Percentiles rank a stretch among this genome's conserved stretches.
These are phyloP conservation scores for Phylloscopus collybita DNA, from an alignment of 2,797 vertebrate species.

Conservation along the genomic window DNA sequence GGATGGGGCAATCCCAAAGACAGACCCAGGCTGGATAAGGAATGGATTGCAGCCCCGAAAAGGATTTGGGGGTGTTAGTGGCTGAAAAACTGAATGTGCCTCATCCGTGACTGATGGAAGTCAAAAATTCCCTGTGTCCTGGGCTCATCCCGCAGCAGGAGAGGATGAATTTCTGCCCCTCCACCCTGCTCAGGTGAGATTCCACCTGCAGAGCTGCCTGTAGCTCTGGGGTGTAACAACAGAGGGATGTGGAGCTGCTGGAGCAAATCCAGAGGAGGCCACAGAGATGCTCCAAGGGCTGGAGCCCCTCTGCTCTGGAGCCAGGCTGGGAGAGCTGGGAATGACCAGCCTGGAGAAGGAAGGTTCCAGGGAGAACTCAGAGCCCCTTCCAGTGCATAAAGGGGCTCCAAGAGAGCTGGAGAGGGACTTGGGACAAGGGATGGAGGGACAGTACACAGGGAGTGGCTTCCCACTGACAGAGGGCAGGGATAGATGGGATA, in stretches of 20 bases:
- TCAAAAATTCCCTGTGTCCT: neutral
- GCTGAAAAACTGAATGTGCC: neutral
- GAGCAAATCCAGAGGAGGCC: neutral
- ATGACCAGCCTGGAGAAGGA: neutral
- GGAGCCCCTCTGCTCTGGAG: neutral
- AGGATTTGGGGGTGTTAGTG: neutral
- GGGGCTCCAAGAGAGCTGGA: neutral
- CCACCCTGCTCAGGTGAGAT: neutral
- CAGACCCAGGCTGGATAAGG: neutral
- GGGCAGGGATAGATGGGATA: rapidly evolving
- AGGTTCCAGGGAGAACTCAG: rapidly evolving
- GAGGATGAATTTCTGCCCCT: neutral
- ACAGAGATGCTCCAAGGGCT: rapidly evolving
- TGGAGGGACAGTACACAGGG: rapidly evolving
- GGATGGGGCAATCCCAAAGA: neutral
- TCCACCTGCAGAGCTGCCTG: neutral
- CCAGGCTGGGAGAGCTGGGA: neutral
- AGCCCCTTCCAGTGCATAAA: rapidly evolving
- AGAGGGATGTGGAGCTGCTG: neutral
- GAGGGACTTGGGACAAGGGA: rapidly evolving
- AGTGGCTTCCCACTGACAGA: neutral
- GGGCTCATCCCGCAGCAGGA: neutral
- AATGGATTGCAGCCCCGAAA: neutral
- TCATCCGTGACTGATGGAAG: neutral
- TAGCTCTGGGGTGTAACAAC: neutral